Conservation (phyloP, 2,113 vertebrate species). For the Microtus oregoni region DNA sequence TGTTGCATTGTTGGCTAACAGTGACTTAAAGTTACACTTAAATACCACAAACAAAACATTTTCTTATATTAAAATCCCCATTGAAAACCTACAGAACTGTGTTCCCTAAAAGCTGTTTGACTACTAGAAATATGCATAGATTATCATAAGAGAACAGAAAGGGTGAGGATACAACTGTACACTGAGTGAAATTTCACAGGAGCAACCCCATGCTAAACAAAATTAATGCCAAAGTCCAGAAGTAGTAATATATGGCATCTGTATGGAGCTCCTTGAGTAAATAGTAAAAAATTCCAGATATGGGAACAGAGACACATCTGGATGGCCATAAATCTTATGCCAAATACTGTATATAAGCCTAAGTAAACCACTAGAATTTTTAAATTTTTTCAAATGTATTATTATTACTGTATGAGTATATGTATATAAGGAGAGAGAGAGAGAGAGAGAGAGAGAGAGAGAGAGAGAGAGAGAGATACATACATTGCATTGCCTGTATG, state of each 20-base stretch:
- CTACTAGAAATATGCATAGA: background rate
- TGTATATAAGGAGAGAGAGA: too few species aligned
- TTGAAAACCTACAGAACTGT: background rate
- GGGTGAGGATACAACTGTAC: background rate
- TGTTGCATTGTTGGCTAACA: background rate
- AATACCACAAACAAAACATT: background rate
- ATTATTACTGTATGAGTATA: background rate
- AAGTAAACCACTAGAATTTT: background rate
- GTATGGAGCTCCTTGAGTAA: background rate
- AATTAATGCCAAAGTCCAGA: background rate
- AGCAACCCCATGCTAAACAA: background rate
- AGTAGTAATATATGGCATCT: background rate
- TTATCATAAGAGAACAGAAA: background rate
- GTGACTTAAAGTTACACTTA: background rate
- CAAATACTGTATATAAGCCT: background rate
- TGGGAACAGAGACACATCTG: background rate
- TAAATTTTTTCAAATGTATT: background rate
- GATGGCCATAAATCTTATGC: background rate
- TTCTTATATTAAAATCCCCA: background rate
- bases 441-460: too few species aligned
- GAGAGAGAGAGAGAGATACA: too few species aligned
- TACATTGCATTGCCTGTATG: background rate
- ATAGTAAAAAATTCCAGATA: background rate
- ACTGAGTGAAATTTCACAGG: background rate
- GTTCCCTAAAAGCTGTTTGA: background rate